Conservation (phyloP, 2,797 vertebrate genomes). For the Hyperoplus immaculatus region DNA sequence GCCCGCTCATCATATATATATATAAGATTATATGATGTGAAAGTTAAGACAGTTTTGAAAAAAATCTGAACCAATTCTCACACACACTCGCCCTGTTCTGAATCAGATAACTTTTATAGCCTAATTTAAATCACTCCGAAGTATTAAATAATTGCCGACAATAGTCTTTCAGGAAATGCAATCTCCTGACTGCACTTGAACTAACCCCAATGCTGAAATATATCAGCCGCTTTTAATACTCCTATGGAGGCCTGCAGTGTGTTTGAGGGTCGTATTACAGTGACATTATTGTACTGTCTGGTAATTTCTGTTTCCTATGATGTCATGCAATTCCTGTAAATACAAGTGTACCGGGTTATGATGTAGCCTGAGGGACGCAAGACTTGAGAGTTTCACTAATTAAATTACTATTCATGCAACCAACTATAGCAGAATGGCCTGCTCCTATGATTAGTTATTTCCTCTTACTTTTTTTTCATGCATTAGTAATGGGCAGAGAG, state of each 20-base stretch:
- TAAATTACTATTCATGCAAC: constrained; percentile 59
- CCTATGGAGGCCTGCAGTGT: constrained; percentile 31
- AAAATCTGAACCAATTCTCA: neutral
- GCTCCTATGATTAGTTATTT: constrained; percentile 51
- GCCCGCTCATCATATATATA: no score
- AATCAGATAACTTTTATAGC: constrained; percentile 20
- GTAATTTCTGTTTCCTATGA: constrained; percentile 59
- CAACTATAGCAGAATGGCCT: constrained; percentile 18
- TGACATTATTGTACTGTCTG: constrained; percentile 39
- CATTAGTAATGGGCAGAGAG: constrained; percentile 42
- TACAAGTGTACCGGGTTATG: constrained; percentile 4
- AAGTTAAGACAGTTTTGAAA: neutral
- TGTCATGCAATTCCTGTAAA: constrained; percentile 69
- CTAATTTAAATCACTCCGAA: constrained; percentile 31
- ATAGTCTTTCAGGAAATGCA: constrained; percentile 35
- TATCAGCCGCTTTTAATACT: constrained; percentile 45
- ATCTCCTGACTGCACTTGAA: constrained; percentile 47
- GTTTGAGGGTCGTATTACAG: constrained; percentile 49
- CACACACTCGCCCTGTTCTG: neutral
- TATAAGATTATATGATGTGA: neutral
- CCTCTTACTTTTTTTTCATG: constrained; percentile 48
- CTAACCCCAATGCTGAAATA: constrained; percentile 42
- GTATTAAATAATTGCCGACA: constrained; percentile 17
- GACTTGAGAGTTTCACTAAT: constrained; percentile 57
- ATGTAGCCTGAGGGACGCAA: constrained; percentile 49